phyloP scores from a whole-genome alignment of 2,797 vertebrate species.

The Sciaenops ocellatus region DNA sequence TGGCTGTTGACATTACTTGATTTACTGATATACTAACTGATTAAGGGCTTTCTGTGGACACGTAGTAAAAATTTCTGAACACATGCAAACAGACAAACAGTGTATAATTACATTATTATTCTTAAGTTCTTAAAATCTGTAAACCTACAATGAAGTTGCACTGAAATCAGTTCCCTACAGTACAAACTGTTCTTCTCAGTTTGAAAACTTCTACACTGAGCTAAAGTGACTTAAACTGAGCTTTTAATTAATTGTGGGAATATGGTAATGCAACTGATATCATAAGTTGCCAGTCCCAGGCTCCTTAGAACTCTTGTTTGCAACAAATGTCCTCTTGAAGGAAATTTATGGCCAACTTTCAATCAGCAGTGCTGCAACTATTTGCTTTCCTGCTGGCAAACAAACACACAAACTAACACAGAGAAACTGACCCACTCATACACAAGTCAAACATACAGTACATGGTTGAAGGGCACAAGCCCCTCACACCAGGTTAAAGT shows the following conservation, averaged over 20 bases:
- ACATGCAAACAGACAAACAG: no score
- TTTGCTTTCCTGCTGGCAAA: constrained; percentile 39
- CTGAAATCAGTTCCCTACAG: neutral
- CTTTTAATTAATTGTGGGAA: neutral
- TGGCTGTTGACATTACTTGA: no score
- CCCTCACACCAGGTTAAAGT: neutral
- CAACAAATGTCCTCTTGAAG: constrained; percentile 18
- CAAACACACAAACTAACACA: constrained; percentile 21
- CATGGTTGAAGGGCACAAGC: no score
- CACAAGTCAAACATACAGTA: neutral
- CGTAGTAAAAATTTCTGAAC: no score
- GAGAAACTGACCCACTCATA: neutral
- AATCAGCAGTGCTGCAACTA: constrained; percentile 9
- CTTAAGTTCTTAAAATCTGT: no score
- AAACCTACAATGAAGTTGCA: no score
- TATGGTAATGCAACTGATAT: neutral
- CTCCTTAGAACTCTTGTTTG: neutral
- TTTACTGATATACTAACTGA: no score
- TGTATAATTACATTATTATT: no score
- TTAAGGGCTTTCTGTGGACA: no score
- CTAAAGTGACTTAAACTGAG: neutral
- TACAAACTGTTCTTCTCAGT: neutral
- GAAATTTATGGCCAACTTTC: constrained; percentile 12
- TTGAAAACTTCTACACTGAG: neutral
- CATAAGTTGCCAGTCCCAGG: neutral